Conservation (phyloP, 2,888 invertebrate genomes). For the Dicyrtomina minuta region DNA sequence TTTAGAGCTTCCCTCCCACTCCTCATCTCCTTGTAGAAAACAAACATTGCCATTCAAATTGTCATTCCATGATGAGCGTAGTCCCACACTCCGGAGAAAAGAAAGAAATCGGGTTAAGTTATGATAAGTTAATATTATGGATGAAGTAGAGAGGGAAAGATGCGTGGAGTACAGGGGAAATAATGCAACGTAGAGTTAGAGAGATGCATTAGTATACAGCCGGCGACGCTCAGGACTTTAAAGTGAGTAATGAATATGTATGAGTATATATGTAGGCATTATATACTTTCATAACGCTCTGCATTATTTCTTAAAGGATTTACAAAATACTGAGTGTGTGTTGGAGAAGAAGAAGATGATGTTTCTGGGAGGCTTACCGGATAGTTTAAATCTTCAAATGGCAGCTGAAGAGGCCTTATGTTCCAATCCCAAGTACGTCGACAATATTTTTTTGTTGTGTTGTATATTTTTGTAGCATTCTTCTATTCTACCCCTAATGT, state of each 20-base stretch:
- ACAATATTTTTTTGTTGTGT: neutral
- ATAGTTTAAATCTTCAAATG: slow-evolving; percentile 27
- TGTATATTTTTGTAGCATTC: neutral
- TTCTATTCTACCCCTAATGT: neutral
- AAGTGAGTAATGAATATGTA: neutral
- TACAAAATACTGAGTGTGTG: neutral
- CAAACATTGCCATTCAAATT: no score
- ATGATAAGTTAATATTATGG: no score
- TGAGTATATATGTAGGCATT: neutral
- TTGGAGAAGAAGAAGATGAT: slow-evolving; percentile 14
- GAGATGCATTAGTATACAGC: no score
- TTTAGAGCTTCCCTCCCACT: no score
- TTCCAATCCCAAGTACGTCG: slow-evolving; percentile 29
- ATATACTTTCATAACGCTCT: slow-evolving; percentile 4
- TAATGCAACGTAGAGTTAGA: no score
- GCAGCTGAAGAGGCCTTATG: slow-evolving; percentile 31
- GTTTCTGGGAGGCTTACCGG: slow-evolving; percentile 25
- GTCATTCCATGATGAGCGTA: no score
- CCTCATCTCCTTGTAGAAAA: no score
- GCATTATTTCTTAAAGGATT: slow-evolving; percentile 5
- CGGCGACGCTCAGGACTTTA: no score
- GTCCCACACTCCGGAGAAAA: no score
- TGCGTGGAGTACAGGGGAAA: no score
- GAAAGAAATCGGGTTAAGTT: no score
- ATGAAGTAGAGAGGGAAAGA: no score